A percentile compares a stretch with the other conserved stretches of the same genome.
phyloP scores from a whole-genome alignment of 2,113 vertebrate species.

The Rhabdornis inornatus region DNA sequence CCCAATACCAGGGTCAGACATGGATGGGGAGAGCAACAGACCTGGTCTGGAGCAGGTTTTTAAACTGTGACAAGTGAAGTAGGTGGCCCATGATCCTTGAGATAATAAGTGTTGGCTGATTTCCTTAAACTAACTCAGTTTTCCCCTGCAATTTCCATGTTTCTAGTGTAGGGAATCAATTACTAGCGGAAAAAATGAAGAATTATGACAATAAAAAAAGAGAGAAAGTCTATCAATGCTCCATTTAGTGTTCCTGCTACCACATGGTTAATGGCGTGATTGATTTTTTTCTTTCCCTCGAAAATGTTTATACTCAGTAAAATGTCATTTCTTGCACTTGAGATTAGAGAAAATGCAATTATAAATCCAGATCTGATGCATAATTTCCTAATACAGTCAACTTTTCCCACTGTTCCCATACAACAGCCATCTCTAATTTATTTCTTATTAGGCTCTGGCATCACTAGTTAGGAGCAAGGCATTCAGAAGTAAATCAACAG shows the following conservation, averaged over 20 bases:
- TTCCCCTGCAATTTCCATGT: background rate
- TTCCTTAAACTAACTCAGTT: background rate
- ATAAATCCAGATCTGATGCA: slow-evolving; percentile 7
- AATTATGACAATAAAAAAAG: background rate
- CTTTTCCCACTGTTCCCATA: background rate
- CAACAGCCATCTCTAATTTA: slow-evolving; percentile 22
- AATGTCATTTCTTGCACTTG: background rate
- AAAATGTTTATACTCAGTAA: background rate
- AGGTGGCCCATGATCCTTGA: background rate
- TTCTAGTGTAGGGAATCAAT: background rate
- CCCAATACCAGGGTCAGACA: background rate
- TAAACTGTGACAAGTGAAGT: background rate
- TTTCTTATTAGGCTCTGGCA: slow-evolving; percentile 15
- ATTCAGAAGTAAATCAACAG: background rate
- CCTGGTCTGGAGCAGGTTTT: background rate
- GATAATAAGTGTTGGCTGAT: background rate
- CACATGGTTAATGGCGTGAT: background rate
- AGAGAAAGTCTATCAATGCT: background rate
- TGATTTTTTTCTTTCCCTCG: background rate
- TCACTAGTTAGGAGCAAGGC: background rate
- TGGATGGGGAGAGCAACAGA: background rate
- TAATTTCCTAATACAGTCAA: slow-evolving; percentile 33
- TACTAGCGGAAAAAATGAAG: background rate
- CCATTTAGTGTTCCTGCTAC: background rate
- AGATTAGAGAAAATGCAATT: slow-evolving; percentile 39